These are phyloP conservation scores for Barypeithes pellucidus DNA, from an alignment of 2,888 invertebrate genomes.

Conservation along the genomic window DNA sequence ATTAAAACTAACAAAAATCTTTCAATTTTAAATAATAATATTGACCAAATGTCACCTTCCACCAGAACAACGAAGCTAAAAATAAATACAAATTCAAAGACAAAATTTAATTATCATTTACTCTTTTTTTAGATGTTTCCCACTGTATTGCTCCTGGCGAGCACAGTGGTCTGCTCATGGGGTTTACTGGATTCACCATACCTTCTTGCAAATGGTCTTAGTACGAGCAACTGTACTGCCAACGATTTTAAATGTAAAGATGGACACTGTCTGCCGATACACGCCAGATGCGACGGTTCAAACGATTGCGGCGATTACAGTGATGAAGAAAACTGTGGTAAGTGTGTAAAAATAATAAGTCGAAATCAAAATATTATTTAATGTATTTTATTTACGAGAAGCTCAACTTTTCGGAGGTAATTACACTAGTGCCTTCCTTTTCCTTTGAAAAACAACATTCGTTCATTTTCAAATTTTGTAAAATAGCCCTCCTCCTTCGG, in stretches of 20 bases:
- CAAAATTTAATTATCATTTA: too few relatives aligned
- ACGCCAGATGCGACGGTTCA: conserved; percentile 59
- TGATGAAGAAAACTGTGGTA: conserved; percentile 64
- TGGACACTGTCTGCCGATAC: conserved; percentile 57
- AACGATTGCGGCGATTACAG: conserved; percentile 62
- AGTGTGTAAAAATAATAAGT: background rate
- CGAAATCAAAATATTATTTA: background rate
- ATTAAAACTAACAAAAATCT: too few relatives aligned
- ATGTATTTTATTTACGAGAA: too few relatives aligned
- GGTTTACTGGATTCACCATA: conserved; percentile 54
- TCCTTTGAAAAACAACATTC: too few relatives aligned
- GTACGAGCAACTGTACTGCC: conserved; percentile 55
- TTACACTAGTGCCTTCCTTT: too few relatives aligned
- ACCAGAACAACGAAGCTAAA: too few relatives aligned
- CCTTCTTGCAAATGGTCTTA: background rate
- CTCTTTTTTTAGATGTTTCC: conserved; percentile 44
- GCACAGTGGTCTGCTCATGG: conserved; percentile 54
- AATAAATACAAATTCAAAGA: too few relatives aligned
- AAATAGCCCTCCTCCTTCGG: too few relatives aligned
- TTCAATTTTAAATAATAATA: too few relatives aligned
- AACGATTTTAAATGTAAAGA: conserved; percentile 60
- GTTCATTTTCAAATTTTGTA: too few relatives aligned
- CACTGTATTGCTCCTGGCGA: conserved; percentile 52
- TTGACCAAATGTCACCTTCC: too few relatives aligned
- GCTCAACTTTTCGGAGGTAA: too few relatives aligned